Conservation (phyloP, 2,113 vertebrate genomes). For the Mastomys natalensis region DNA sequence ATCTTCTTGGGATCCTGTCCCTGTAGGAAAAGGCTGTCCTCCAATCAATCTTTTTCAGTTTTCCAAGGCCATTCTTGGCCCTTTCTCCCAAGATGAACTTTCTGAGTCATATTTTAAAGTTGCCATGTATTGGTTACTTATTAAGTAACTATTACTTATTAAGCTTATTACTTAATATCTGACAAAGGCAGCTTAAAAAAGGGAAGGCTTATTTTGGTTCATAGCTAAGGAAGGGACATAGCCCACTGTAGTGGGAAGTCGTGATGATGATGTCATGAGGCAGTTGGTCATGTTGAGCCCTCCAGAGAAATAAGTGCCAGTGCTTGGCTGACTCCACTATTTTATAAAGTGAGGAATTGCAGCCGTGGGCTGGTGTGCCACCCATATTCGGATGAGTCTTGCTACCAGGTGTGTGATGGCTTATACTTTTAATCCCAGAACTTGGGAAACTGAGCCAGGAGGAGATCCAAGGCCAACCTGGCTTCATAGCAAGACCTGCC, state of each 20-base stretch:
- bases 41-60: too few relatives aligned
- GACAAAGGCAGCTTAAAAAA: not conserved
- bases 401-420: not conserved
- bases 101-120: not conserved
- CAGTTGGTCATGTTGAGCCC: too few relatives aligned
- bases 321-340: not conserved
- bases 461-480: not conserved
- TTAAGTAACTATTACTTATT: too few relatives aligned
- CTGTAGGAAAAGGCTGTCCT: too few relatives aligned
- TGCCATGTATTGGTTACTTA: not conserved
- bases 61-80: not conserved
- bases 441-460: not conserved
- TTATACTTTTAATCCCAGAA: not conserved
- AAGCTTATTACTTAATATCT: not conserved
- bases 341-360: not conserved
- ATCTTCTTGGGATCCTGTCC: not conserved
- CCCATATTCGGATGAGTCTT: not conserved
- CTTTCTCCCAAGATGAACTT: not conserved
- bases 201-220: not conserved
- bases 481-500: not conserved
- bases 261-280: not conserved
- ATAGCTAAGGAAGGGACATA: not conserved
- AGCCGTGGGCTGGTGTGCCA: not conserved
- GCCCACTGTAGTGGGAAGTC: not conserved
- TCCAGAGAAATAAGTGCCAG: not conserved